These are phyloP conservation scores for Nomia melanderi DNA, from an alignment of 1,140 invertebrate species.

Conservation along the genomic window DNA sequence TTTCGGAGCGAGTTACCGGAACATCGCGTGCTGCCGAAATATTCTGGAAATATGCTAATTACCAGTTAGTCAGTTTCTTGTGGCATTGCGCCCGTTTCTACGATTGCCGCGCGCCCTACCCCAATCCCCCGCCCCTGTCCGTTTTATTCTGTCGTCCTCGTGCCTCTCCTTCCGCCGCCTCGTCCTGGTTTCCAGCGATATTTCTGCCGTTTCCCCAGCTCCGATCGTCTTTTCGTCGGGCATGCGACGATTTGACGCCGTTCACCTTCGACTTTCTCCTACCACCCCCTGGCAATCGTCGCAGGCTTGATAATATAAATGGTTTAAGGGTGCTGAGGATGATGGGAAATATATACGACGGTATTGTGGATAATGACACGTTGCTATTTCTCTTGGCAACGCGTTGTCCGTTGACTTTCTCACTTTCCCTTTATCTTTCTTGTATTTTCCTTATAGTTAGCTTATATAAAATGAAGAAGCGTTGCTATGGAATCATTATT, in stretches of 20 bases:
- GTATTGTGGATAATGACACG: too few relatives aligned
- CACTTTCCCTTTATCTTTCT: too few relatives aligned
- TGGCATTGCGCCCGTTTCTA: conserved; percentile 65
- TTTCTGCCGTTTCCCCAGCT: conserved; percentile 14
- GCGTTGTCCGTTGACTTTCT: too few relatives aligned
- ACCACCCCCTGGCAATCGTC: background rate
- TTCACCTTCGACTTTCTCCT: conserved; percentile 42
- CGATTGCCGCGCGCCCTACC: conserved; percentile 27
- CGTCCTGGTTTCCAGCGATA: conserved; percentile 50
- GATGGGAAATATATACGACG: too few relatives aligned
- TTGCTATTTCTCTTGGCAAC: too few relatives aligned
- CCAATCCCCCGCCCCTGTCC: background rate
- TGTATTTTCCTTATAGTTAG: too few relatives aligned
- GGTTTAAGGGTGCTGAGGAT: too few relatives aligned
- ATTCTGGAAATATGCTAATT: conserved; percentile 72
- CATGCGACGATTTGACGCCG: conserved; percentile 52
- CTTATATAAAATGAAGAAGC: too few relatives aligned
- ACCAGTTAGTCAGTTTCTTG: conserved; percentile 66
- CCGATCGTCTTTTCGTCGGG: conserved; percentile 21
- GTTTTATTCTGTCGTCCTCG: conserved; percentile 21
- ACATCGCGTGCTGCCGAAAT: conserved; percentile 71
- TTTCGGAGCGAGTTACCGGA: conserved; percentile 49
- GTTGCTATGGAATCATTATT: too few relatives aligned
- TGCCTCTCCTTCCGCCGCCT: conserved; percentile 22
- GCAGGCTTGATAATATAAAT: background rate